Evolutionary conservation across 2,888 invertebrate genomes (phyloP).

Genomic region (Lutraria lutraria): DNA sequence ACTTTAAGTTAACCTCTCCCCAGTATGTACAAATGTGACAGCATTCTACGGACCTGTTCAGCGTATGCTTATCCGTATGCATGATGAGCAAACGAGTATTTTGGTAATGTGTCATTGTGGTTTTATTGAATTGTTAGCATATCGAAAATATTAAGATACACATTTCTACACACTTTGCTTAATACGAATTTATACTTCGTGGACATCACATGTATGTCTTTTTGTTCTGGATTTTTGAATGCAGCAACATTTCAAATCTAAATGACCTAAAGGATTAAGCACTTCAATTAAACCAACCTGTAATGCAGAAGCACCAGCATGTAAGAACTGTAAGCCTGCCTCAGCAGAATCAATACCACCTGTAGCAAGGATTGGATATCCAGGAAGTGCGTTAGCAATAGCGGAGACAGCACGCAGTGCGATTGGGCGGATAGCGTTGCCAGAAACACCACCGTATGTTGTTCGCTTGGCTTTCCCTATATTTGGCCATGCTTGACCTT

Average conservation of each 20-base stretch:
- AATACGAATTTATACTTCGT: not conserved
- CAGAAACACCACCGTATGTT: slow-evolving; percentile 97
- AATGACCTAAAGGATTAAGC: too few species aligned
- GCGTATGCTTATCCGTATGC: too few species aligned
- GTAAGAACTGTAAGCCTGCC: slow-evolving; percentile 96
- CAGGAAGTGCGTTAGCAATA: slow-evolving; percentile 93
- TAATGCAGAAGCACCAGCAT: slow-evolving; percentile 96
- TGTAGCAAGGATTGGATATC: slow-evolving; percentile 97
- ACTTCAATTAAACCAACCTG: slow-evolving; percentile 90
- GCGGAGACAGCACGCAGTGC: slow-evolving; percentile 96
- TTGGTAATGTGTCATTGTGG: not conserved
- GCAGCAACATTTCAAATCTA: not conserved
- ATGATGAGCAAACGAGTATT: not conserved
- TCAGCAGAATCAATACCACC: slow-evolving; percentile 99
- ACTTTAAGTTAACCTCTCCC: too few species aligned
- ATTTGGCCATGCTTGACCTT: slow-evolving; percentile 96
- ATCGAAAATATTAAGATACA: not conserved
- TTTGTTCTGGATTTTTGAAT: not conserved
- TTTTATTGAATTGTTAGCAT: not conserved
- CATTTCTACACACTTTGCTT: not conserved
- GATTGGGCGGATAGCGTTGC: slow-evolving; percentile 97
- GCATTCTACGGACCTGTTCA: too few species aligned
- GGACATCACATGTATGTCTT: too few species aligned
- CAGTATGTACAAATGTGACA: too few species aligned
- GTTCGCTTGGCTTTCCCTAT: slow-evolving; percentile 93